Evolutionary conservation across 2,113 vertebrate genomes (phyloP).

Genomic region (Pelodiscus sinensis): DNA sequence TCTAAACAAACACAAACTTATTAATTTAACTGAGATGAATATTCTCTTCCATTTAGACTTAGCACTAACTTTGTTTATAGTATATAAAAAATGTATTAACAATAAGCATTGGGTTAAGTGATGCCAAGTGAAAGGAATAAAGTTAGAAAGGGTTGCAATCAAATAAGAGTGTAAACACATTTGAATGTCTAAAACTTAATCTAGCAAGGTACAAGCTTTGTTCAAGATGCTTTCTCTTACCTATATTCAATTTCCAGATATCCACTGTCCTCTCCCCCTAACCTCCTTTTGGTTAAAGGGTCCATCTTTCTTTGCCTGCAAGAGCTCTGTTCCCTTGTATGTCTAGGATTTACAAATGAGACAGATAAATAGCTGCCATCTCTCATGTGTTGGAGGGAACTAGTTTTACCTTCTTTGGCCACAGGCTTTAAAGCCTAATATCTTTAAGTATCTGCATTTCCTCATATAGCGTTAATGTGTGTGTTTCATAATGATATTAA

Average conservation of each 20-base stretch:
- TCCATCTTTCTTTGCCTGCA: not conserved
- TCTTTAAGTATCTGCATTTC: not conserved
- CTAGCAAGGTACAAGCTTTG: not conserved
- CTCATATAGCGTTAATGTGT: not conserved
- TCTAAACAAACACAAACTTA: not conserved
- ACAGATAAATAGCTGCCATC: not conserved
- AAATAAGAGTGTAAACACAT: not conserved
- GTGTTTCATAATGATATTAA: not conserved
- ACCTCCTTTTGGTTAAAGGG: not conserved
- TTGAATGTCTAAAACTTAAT: not conserved
- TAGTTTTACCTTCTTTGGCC: not conserved
- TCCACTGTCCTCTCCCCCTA: not conserved
- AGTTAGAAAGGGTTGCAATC: not conserved
- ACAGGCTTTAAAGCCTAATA: not conserved
- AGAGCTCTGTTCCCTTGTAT: not conserved
- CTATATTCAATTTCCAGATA: not conserved
- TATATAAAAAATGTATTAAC: not conserved
- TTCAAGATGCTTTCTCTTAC: not conserved
- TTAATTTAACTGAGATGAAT: not conserved
- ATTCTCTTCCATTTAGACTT: not conserved
- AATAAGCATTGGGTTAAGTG: not conserved
- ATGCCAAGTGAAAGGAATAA: not conserved
- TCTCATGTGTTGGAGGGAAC: not conserved
- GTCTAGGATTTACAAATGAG: not conserved
- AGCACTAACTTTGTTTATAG: not conserved